Conservation (phyloP, 2,797 vertebrate species). For the Melanotaenia pygmaea region DNA sequence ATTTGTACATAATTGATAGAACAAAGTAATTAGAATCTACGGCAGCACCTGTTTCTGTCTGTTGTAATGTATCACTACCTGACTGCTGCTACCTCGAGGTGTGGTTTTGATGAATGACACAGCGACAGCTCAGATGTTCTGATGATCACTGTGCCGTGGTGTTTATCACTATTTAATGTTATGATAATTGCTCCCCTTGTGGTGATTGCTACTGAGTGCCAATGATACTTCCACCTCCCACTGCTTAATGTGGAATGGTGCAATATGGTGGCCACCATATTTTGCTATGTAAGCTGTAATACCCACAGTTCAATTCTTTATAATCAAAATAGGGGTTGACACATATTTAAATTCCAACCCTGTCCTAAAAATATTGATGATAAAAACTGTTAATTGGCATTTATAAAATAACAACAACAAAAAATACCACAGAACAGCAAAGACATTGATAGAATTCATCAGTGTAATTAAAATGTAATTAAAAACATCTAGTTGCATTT, state of each 20-base stretch:
- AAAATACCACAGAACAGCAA: not conserved
- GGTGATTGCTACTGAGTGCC: constrained; percentile 72
- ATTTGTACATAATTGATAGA: constrained; percentile 84
- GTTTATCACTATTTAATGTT: constrained; percentile 83
- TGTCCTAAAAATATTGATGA: not conserved
- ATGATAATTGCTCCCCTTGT: constrained; percentile 77
- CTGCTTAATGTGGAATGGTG: constrained; percentile 51
- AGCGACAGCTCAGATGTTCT: constrained; percentile 77
- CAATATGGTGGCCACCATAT: constrained; percentile 34
- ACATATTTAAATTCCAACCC: not conserved
- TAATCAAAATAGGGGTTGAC: not conserved
- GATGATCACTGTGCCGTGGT: constrained; percentile 70
- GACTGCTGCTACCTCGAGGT: constrained; percentile 71
- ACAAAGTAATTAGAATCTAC: constrained; percentile 82
- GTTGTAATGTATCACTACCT: constrained; percentile 76
- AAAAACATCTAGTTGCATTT: too few relatives aligned
- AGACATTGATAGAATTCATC: not conserved
- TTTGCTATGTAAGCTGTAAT: constrained; percentile 45
- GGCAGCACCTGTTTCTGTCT: constrained; percentile 82
- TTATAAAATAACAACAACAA: not conserved
- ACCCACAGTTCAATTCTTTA: constrained; percentile 7
- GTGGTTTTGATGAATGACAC: constrained; percentile 72
- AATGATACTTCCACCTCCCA: constrained; percentile 57
- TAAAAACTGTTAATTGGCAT: not conserved
- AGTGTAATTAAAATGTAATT: not conserved